Evolutionary conservation across 2,888 invertebrate genomes (phyloP), one percentile per base, ranked within the genome.

Genomic region (Molorchus minor): DNA sequence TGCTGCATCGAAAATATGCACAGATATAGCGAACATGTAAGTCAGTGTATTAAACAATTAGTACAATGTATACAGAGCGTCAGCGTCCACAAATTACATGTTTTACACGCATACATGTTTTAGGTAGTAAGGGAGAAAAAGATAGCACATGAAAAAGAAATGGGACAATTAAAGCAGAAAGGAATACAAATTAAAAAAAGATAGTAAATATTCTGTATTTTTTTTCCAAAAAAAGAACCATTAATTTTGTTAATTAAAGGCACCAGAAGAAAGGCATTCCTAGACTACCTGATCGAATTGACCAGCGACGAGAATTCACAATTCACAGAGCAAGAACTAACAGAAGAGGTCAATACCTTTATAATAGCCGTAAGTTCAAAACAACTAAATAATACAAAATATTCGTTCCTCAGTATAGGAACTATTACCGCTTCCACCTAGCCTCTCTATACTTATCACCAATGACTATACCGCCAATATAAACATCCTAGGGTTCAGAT

Each of bases 291-390:
- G 10, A 82, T 87, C 61, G 77, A 81, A 12, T 70, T 83, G 2
- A 84, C 62, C 16, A 55, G 58, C 29, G 43, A 63, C 0, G 80
- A 82, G 4, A 83, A 83, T 4, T 80, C 75, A 0, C 83, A 83
- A 10, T 84, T 84, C 35, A 84, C 81, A 0, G 80, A 86, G 63
- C 67, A 79, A 29, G 85, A 87, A 64, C 66, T 87, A 1, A 76
- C 84, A 55, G 85, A 87, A 66, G 87, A 87, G 76, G 81, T 86
- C 0, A 76, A 85, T 49, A 85, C 86, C 0, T 79, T 87, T 56
- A 81, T 83, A 52, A 73, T 86, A 10, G 87, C 86, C 15, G 86
- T 86, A 21, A 83, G 84, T 4, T 30, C 25, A 15, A 4, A 25
- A 8, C 25, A 25, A 5, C 8, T 5, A 25, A 25, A 25, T 25